These are phyloP conservation scores for Drosophila ogumai DNA, from an alignment of 1,140 invertebrate species.

Conservation along the genomic window DNA sequence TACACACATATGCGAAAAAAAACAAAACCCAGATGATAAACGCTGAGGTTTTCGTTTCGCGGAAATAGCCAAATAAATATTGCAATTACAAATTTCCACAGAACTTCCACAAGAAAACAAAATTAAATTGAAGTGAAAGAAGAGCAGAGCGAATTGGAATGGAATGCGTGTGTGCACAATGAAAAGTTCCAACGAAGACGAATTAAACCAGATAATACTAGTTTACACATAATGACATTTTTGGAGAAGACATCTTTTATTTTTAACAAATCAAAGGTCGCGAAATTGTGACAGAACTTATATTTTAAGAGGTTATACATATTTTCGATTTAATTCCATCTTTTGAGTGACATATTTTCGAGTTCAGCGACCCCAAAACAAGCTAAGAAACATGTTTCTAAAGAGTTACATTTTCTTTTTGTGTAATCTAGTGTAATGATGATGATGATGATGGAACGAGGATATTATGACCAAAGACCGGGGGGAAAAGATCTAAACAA, in stretches of 20 bases:
- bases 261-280: not conserved
- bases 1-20: not conserved
- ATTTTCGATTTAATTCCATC: not conserved
- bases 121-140: slow-evolving; percentile 22
- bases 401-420: slow-evolving; percentile 6
- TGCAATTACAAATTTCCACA: slow-evolving; percentile 26
- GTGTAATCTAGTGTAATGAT: slow-evolving; percentile 30
- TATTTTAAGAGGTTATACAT: not conserved
- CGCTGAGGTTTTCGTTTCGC: slow-evolving; percentile 37
- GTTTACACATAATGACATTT: not conserved
- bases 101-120: not conserved
- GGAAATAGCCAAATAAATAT: slow-evolving; percentile 41
- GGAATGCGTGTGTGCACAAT: slow-evolving; percentile 30
- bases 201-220: slow-evolving; percentile 26
- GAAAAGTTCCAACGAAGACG: slow-evolving; percentile 5
- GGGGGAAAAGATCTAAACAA: slow-evolving; percentile 23
- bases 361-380: slow-evolving; percentile 15
- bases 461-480: slow-evolving; percentile 9
- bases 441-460: slow-evolving; percentile 31
- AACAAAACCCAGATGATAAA: slow-evolving; percentile 38
- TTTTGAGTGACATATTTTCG: slow-evolving; percentile 10
- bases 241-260: not conserved
- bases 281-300: not conserved
- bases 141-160: slow-evolving; percentile 4
- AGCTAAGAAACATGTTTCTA: slow-evolving; percentile 16